Evolutionary conservation across 2,797 vertebrate species (phyloP), one percentile per base, ranked within the genome.

Genomic region (Sebastes jordani): DNA sequence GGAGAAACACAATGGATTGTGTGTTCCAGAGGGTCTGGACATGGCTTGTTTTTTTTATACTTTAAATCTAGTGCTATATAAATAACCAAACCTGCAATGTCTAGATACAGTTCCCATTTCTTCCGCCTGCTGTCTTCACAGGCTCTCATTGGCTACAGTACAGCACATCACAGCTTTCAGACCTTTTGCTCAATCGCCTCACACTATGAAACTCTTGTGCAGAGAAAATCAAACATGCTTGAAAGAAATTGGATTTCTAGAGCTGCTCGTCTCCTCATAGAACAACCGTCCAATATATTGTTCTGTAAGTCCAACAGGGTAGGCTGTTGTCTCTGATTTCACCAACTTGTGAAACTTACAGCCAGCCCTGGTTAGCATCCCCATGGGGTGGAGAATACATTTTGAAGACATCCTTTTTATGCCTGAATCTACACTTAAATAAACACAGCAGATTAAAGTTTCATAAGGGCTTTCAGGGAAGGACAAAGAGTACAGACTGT

Each of bases 381-480:
- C 62, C 16, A 0, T 0, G 7, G 62, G 56, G 32, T 13, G 20
- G 16, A n/a, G 69, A 16, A 67, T 38, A 52, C 34, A 71, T 80
- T 73, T 56, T 60, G 64, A 60, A 34, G 20, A 60, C 25, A 71
- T 78, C 30, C 34, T 34, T 38, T 42, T 58, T 75, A 68, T 27
- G 34, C 52, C 74, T 68, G 62, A 70, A 71, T 70, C 52, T 62
- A 56, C 1, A 11, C 22, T 66, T 67, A 65, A 70, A 77, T n/a
- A 61, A 80, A 68, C 55, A 58, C 62, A 46, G 60, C 38, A 63
- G 64, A 77, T 87, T 75, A 73, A 89, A 71, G 72, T 71, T 91
- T 79, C 10, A 87, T 87, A n/a, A 58, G 13, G 6, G 55, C 76
- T 66, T 59, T 61, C 22, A 54, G 59, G 64, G 70, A 8, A 68